phyloP scores from a whole-genome alignment of 2,888 invertebrate species.

The Matsumyia berberina region DNA sequence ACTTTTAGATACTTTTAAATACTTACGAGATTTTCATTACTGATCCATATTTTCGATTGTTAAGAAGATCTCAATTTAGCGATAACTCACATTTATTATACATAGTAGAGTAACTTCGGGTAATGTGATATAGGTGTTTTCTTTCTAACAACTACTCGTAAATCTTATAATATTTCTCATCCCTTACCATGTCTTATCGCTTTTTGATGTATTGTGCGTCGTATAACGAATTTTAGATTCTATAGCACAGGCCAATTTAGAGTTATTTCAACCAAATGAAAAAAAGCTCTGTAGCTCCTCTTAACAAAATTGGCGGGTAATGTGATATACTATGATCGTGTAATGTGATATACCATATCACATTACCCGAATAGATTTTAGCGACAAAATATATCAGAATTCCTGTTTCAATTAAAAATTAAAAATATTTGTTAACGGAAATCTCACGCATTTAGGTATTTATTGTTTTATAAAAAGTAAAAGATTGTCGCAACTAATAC shows the following conservation, averaged over 20 bases:
- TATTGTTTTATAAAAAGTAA: slow-evolving; percentile 7
- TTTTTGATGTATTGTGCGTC: not conserved
- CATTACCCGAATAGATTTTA: no score
- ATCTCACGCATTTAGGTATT: no score
- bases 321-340: not conserved
- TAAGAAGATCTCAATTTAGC: no score
- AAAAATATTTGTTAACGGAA: slow-evolving; percentile 6
- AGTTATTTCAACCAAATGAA: slow-evolving; percentile 8
- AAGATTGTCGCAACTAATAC: slow-evolving; percentile 15
- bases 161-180: not conserved
- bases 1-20: no score
- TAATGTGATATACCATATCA: slow-evolving; percentile 22
- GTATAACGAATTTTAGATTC: not conserved
- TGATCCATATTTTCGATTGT: no score
- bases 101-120: slow-evolving; percentile 6
- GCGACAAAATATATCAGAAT: slow-evolving; percentile 13
- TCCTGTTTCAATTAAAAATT: slow-evolving; percentile 3
- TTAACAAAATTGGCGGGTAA: slow-evolving; percentile 15
- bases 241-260: not conserved
- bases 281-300: slow-evolving; percentile 1
- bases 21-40: no score
- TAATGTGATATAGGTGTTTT: slow-evolving; percentile 3
- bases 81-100: no score
- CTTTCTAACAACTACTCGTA: not conserved
- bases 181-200: not conserved